A percentile compares a stretch with the other conserved stretches of the same genome.
Conservation (phyloP, 2,797 vertebrate genomes). For the Tokudaia muenninki region DNA sequence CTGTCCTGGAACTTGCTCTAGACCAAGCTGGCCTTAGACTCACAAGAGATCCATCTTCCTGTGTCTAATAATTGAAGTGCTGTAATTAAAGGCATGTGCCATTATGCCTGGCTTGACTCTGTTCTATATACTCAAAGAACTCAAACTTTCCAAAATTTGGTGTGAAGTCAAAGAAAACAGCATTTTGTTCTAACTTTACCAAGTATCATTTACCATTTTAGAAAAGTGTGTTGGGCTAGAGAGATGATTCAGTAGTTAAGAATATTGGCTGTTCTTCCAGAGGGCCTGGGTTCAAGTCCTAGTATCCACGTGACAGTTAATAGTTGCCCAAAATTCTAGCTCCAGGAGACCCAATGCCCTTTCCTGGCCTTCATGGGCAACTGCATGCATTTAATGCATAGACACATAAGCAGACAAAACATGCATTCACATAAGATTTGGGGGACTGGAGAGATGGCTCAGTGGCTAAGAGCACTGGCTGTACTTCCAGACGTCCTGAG, state of each 20-base stretch:
- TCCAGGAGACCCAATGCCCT: too few relatives aligned
- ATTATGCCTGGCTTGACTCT: not conserved
- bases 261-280: too few relatives aligned
- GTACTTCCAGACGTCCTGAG: too few relatives aligned
- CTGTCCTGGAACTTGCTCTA: not conserved
- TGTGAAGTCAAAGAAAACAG: not conserved
- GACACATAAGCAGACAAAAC: too few relatives aligned
- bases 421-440: too few relatives aligned
- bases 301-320: too few relatives aligned
- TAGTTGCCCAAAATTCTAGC: too few relatives aligned
- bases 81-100: not conserved
- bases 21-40: not conserved
- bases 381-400: too few relatives aligned
- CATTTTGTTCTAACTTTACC: not conserved
- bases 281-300: not conserved
- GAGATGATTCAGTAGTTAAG: too few relatives aligned
- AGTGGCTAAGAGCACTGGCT: too few relatives aligned
- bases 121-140: not conserved
- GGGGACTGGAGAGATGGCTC: too few relatives aligned
- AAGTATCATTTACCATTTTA: not conserved
- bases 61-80: not conserved
- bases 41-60: not conserved
- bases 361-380: too few relatives aligned
- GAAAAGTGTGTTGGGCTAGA: not conserved
- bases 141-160: not conserved